Conservation (phyloP, 2,888 invertebrate genomes). For the Junonia oenone region DNA sequence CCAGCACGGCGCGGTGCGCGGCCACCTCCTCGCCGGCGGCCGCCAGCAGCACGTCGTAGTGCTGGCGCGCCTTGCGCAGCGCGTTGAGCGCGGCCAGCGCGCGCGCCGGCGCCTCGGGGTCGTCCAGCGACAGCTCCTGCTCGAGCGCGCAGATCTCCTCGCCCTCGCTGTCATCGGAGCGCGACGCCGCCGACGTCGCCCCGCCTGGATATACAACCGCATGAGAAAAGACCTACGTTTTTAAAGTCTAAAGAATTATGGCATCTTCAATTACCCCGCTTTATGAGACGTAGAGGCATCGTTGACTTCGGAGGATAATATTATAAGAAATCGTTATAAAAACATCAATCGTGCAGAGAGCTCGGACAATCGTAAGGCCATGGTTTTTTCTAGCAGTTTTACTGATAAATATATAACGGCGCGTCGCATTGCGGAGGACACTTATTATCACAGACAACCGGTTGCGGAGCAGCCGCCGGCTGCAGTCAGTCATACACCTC, state of each 20-base stretch:
- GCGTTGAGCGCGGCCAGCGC: conserved; percentile 85
- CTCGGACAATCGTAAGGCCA: neutral
- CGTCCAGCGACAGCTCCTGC: conserved; percentile 73
- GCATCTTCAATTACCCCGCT: neutral
- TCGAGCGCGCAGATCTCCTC: conserved; percentile 47
- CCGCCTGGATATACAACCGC: conserved; percentile 19
- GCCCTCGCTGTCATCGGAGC: conserved; percentile 47
- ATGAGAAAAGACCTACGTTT: neutral
- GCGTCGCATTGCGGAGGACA: neutral
- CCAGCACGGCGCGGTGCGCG: conserved; percentile 90
- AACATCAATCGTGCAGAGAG: no score
- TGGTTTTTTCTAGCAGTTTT: no score
- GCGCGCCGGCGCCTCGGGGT: conserved; percentile 79
- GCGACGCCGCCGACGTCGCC: conserved; percentile 36
- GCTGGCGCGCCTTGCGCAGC: conserved; percentile 90
- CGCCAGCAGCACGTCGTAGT: conserved; percentile 91
- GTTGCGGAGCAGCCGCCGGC: neutral
- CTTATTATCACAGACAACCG: neutral
- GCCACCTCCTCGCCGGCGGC: conserved; percentile 79
- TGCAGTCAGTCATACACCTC: neutral
- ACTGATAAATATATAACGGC: neutral
- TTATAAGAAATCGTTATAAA: no score
- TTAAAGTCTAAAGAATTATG: neutral
- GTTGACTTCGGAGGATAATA: neutral
- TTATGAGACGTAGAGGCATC: neutral